A percentile compares a stretch with the other conserved stretches of the same genome.
These are phyloP conservation scores for Castor canadensis DNA, from an alignment of 2,113 vertebrate species.

Conservation along the genomic window DNA sequence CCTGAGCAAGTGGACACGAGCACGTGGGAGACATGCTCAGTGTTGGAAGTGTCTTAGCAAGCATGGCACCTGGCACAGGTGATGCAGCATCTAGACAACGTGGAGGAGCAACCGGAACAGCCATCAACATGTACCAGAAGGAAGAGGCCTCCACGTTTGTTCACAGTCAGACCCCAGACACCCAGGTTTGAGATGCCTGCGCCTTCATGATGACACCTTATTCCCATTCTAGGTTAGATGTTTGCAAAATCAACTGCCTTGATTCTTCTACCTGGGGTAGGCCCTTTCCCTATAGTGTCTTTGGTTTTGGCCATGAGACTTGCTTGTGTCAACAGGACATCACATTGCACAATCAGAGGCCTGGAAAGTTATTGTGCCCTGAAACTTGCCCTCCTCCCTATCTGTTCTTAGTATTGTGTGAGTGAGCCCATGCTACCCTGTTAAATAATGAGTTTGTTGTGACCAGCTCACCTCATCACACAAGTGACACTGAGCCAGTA, in stretches of 20 bases:
- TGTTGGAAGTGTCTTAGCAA: background rate
- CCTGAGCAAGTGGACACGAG: accelerated
- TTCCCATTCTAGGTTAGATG: background rate
- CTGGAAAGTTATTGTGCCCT: background rate
- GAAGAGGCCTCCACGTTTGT: background rate
- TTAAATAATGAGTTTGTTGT: background rate
- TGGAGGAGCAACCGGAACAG: background rate
- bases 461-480: background rate
- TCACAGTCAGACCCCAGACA: background rate
- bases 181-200: background rate
- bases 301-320: background rate
- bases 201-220: background rate
- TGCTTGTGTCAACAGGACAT: background rate
- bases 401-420: background rate
- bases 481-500: background rate
- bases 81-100: background rate
- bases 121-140: background rate
- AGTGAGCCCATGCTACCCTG: background rate
- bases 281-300: too few species aligned
- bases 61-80: background rate
- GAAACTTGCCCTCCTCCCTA: too few species aligned
- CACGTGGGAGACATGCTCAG: too few species aligned
- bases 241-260: background rate
- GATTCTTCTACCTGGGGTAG: background rate
- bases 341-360: background rate